phyloP scores from a whole-genome alignment of 2,113 vertebrate species.

The Macquaria ambigua region DNA sequence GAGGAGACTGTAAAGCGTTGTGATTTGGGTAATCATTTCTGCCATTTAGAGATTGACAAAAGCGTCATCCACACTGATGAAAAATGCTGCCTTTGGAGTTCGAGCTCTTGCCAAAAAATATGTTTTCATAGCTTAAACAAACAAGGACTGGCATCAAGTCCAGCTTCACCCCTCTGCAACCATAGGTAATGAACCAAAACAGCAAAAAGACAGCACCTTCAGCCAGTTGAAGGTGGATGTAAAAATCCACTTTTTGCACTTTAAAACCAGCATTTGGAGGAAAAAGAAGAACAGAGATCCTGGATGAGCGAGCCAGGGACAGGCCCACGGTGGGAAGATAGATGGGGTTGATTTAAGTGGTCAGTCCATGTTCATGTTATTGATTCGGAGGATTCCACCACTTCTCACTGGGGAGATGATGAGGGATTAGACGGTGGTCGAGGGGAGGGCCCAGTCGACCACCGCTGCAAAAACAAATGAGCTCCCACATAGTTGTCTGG shows the following conservation, averaged over 20 bases:
- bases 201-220: neutral
- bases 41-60: slow-evolving; percentile 70
- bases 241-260: slow-evolving; percentile 38
- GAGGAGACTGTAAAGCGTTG: slow-evolving; percentile 70
- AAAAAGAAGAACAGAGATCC: slow-evolving; percentile 42
- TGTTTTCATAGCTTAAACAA: slow-evolving; percentile 27
- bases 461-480: slow-evolving; percentile 82
- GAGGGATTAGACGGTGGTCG: slow-evolving; percentile 75
- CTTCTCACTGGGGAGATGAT: slow-evolving; percentile 75
- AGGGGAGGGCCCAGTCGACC: slow-evolving; percentile 72
- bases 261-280: slow-evolving; percentile 28
- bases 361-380: slow-evolving; percentile 84
- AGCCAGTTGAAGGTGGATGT: slow-evolving; percentile 16
- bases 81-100: slow-evolving; percentile 28
- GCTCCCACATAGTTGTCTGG: slow-evolving; percentile 78
- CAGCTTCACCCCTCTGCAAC: neutral
- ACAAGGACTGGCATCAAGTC: neutral
- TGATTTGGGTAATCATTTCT: slow-evolving; percentile 72
- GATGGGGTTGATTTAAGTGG: slow-evolving; percentile 82
- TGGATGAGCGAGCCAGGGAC: slow-evolving; percentile 56
- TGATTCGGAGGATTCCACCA: slow-evolving; percentile 77
- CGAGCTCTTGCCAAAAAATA: neutral
- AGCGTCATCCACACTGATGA: slow-evolving; percentile 35
- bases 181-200: neutral
- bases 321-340: slow-evolving; percentile 60